Conservation (phyloP, 2,797 vertebrate genomes). For the Dendrocincla fuliginosa region DNA sequence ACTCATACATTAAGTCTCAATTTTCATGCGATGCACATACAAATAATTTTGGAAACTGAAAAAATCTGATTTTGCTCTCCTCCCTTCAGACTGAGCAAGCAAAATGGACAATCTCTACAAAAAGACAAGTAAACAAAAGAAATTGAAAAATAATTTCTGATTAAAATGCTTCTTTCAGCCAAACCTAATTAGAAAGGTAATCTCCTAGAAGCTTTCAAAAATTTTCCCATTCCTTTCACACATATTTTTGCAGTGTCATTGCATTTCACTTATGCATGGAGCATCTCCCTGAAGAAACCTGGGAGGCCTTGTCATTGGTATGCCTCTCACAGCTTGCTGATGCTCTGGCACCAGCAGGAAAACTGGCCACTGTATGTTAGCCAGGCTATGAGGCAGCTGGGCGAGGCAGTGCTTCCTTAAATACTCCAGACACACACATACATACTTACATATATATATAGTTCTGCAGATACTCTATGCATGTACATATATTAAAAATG, state of each 20-base stretch:
- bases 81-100: not conserved
- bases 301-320: not conserved
- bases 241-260: not conserved
- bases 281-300: not conserved
- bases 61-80: not conserved
- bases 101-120: not conserved
- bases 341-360: not conserved
- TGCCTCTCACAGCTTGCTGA: not conserved
- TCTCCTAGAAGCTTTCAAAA: not conserved
- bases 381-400: not conserved
- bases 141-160: not conserved
- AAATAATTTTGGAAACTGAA: not conserved
- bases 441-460: not conserved
- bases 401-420: not conserved
- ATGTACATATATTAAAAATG: not conserved
- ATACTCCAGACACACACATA: not conserved
- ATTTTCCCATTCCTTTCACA: not conserved
- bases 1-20: not conserved
- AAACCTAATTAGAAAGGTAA: not conserved
- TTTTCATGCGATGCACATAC: not conserved
- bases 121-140: not conserved
- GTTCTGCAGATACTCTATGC: not conserved
- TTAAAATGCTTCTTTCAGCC: not conserved
- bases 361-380: not conserved
- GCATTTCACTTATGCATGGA: not conserved